Evolutionary conservation across 37 sponge, comb jelly and placozoan genomes (phyloP), one percentile per base, ranked within the genome.

Genomic region (Sycon ciliatum): DNA sequence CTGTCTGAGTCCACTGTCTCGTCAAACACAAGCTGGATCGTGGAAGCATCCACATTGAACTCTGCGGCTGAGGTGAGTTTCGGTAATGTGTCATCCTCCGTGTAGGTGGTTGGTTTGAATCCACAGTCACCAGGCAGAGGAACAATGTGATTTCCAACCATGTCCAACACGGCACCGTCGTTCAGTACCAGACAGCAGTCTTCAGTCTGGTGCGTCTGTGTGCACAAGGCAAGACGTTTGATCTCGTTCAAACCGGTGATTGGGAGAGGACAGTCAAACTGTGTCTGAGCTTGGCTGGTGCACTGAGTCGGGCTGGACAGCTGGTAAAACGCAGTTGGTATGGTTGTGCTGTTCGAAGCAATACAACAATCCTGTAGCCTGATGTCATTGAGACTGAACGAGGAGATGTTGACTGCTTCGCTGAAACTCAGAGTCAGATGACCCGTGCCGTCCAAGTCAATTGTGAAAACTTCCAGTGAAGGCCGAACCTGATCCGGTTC

Each of bases 41-140:
- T 82, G 3, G 80, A 79, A 20, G 13, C 11, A 55, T 87, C 58
- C 0, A 92, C 83, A 39, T 87, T 81, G 39, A 92, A 88, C 34
- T 54, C 40, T 16, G 80, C 73, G 71, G 87, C 87, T 28, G 75
- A 68, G 1, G 80, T 65, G 0, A 92, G 71, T 16, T 24, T 37
- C 0, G 88, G 88, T 52, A 57, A 71, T 63, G 80, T 92, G 22
- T 37, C 54, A 56, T 92, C 93, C 34, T 37, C 65, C 6, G 62
- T 77, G 63, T 71, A 87, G 0, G 28, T n/a, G 24, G 83, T 85
- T 36, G 84, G 61, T n/a, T 57, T 30, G 38, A 92, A 82, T 1
- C 93, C 88, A 80, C 93, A 92, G 1, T 71, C 83, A 18, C 80
- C 89, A 81, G 87, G 87, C 0, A 79, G 38, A 30, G 82, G 76